These are phyloP conservation scores for Pitangus sulphuratus DNA, from an alignment of 2,797 vertebrate species.

Conservation along the genomic window DNA sequence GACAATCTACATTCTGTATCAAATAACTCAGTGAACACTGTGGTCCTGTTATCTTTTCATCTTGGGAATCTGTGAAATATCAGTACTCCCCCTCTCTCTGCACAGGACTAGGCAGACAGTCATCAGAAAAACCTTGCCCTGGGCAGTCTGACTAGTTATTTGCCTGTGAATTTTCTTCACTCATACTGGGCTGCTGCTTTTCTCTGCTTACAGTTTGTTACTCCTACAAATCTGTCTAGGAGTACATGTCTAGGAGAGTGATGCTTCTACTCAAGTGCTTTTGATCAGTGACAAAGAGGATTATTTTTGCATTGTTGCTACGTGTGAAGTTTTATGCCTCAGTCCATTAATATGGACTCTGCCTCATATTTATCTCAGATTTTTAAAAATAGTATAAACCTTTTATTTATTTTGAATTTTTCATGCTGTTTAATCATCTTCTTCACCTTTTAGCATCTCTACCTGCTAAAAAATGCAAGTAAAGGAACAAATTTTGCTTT, in stretches of 20 bases:
- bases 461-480: neutral
- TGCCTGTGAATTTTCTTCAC: neutral
- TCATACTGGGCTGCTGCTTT: neutral
- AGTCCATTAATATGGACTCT: neutral
- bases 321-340: neutral
- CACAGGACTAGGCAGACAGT: neutral
- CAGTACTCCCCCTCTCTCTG: neutral
- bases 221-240: neutral
- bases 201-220: neutral
- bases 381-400: neutral
- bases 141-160: neutral
- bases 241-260: neutral
- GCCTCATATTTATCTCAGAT: neutral
- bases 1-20: neutral
- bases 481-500: neutral
- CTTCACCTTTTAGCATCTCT: neutral
- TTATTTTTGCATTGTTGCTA: neutral
- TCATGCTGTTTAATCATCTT: neutral
- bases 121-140: neutral
- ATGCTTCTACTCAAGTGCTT: neutral
- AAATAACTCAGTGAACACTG: neutral
- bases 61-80: neutral
- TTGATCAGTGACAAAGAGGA: neutral
- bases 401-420: neutral
- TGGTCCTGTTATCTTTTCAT: neutral